phyloP scores from a whole-genome alignment of 2,113 vertebrate species.

The Propithecus coquereli region DNA sequence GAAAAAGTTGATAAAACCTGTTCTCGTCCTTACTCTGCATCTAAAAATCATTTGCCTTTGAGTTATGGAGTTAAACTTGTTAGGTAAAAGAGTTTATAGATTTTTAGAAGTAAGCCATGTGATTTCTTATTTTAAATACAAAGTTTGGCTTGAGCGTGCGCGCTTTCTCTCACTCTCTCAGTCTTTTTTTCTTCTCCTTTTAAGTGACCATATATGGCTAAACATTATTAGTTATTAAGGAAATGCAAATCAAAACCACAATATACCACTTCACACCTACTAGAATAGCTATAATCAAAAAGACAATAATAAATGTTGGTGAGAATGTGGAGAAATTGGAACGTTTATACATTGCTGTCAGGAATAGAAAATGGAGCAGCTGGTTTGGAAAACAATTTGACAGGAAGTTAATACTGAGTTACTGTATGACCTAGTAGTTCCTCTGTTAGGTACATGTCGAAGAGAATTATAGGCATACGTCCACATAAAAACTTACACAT shows the following conservation, averaged over 20 bases:
- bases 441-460: background rate
- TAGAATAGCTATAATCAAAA: background rate
- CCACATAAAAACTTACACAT: background rate
- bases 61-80: background rate
- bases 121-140: background rate
- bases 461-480: background rate
- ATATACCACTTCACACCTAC: background rate
- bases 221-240: background rate
- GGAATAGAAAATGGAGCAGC: background rate
- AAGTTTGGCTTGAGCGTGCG: background rate
- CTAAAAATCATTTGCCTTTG: constrained; percentile 1
- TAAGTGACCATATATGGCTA: background rate
- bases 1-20: background rate
- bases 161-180: background rate
- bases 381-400: background rate
- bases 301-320: background rate
- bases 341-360: background rate
- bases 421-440: background rate
- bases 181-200: background rate
- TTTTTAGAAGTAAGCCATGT: background rate
- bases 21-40: background rate
- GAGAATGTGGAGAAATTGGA: background rate
- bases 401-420: background rate
- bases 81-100: constrained; percentile 10
- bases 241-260: background rate